Conservation (phyloP, 2,888 invertebrate genomes). For the Drosophila nr. medialis region DNA sequence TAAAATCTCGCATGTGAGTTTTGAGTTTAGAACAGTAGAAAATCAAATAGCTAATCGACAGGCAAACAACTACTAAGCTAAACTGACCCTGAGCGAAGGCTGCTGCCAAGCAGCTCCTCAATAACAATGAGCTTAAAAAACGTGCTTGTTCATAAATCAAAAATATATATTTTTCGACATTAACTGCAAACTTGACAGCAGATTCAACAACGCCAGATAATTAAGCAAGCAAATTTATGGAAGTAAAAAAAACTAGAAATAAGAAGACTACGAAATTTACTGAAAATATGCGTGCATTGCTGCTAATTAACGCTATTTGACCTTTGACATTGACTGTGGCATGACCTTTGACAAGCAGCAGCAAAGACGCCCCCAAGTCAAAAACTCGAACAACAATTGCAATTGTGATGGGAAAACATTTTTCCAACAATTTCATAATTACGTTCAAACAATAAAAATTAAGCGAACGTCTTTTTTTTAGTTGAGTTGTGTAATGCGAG, state of each 20-base stretch:
- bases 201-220: slow-evolving; percentile 47
- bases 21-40: slow-evolving; percentile 25
- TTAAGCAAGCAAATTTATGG: slow-evolving; percentile 55
- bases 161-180: slow-evolving; percentile 43
- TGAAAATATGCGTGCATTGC: slow-evolving; percentile 37
- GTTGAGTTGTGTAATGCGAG: slow-evolving; percentile 22
- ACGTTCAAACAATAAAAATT: slow-evolving; percentile 20
- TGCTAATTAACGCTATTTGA: slow-evolving; percentile 41
- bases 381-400: slow-evolving; percentile 38
- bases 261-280: slow-evolving; percentile 22
- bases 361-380: slow-evolving; percentile 13
- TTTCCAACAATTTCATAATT: slow-evolving; percentile 53
- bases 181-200: slow-evolving; percentile 46
- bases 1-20: slow-evolving; percentile 49
- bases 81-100: slow-evolving; percentile 45
- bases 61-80: slow-evolving; percentile 24
- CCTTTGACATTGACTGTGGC: slow-evolving; percentile 66
- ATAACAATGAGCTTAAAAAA: slow-evolving; percentile 20
- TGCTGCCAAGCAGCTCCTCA: slow-evolving; percentile 17
- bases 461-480: slow-evolving; percentile 3
- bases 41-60: slow-evolving; percentile 21
- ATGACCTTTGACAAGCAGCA: slow-evolving; percentile 59
- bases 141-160: slow-evolving; percentile 66
- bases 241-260: slow-evolving; percentile 11
- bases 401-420: slow-evolving; percentile 40